Base-by-base conservation (phyloP, 2,888 invertebrate species). In the Rhorus exstirpatorius region DNA sequence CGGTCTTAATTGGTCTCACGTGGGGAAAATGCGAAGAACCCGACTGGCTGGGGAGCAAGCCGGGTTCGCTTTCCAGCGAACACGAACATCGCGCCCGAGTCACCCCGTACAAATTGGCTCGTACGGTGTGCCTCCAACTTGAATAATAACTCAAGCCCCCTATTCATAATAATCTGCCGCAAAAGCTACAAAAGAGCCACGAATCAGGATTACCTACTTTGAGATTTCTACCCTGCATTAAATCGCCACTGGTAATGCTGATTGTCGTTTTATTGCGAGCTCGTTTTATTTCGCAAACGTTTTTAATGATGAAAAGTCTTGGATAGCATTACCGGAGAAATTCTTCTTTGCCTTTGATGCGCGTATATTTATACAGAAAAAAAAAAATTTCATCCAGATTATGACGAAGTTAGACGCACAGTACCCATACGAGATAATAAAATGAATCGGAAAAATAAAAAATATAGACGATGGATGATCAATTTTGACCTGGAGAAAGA, bases 1-100 rank as follows among this genome's bases (percentile, higher is more conserved):
- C 79, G 82, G 82, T 83, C 82, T 79, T 83, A 83, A 83, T 83
- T 83, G 82, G 82, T 83, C 82, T 83, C 76, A 79, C 76, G 79
- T 72, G 75, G 79, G 75, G 79, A 75, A 79, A 83, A 83, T 76
- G 67, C 76, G 65, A 51, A 76, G 79, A 75, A 76, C 71, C 71
- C 58, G 79, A 51, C 75, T 70, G 41, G 46, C 60, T 67, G 53
- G 65, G 53, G 65, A 63, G 60, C 70, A 26, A 17, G 41, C 72
- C 61, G 19, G 26, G 46, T 63, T 65, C 35, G 49, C 67, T 49
- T 71, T 65, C 71, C 76, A 71, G 75, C 58, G 17, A 77, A 76
- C 58, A 35, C 70, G 75, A 75, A 63, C 55, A 81, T 61, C 61
- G 70, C 78, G 63, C 58, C 4, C 71, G 71, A 79, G 65, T 58